Evolutionary conservation across 2,888 invertebrate species (phyloP).

Genomic region (Drosophila bunnanda): DNA sequence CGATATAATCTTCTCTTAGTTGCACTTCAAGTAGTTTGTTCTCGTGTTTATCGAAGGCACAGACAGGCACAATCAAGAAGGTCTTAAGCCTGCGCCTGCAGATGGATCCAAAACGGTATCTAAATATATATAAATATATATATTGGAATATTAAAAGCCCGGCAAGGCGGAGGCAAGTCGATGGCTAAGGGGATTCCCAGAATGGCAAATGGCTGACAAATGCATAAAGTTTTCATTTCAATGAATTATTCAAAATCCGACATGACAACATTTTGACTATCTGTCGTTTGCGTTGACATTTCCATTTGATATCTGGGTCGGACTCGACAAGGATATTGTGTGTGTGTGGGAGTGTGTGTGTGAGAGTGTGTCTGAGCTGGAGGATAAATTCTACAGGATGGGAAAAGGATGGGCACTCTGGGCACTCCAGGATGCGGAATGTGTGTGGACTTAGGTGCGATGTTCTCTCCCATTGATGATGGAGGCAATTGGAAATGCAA

Average conservation of each 20-base stretch:
- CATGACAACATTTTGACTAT: conserved; percentile 73
- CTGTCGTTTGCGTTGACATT: conserved; percentile 65
- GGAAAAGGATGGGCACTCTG: background rate
- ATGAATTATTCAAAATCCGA: conserved; percentile 75
- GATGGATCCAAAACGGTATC: background rate
- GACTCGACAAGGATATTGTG: conserved; percentile 8
- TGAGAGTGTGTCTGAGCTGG: background rate
- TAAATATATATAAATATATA: background rate
- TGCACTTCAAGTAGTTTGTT: background rate
- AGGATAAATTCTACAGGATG: background rate
- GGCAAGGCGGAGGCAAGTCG: background rate
- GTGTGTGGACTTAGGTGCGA: conserved; percentile 38
- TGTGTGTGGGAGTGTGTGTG: background rate
- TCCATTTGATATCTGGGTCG: conserved; percentile 61
- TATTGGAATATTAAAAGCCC: conserved; percentile 5
- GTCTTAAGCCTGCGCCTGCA: background rate
- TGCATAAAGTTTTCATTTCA: conserved; percentile 73
- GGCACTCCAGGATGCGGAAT: background rate
- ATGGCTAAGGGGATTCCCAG: conserved; percentile 9
- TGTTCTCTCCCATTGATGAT: conserved; percentile 35
- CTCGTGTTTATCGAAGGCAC: background rate
- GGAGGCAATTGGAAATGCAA: conserved; percentile 18
- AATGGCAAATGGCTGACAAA: conserved; percentile 71
- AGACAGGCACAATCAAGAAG: conserved; percentile 1
- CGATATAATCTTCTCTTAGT: background rate